Percentiles rank a stretch among this genome's conserved stretches.
Conservation (phyloP, 2,113 vertebrate species). For the Syrrhaptes paradoxus region DNA sequence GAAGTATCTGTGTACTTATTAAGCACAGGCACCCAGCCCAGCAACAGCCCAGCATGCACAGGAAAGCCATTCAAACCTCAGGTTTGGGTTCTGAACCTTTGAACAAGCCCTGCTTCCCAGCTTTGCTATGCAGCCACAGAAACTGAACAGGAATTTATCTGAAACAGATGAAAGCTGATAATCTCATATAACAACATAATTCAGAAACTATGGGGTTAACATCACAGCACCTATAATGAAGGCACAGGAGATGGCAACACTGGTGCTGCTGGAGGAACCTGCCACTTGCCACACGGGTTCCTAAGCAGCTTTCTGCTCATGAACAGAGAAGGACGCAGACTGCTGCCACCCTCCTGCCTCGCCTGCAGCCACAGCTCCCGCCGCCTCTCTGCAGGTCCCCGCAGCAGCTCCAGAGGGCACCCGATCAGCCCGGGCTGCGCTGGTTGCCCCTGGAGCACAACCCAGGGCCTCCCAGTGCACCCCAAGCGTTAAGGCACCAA, state of each 20-base stretch:
- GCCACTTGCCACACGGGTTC: neutral
- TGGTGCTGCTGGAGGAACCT: slow-evolving; percentile 9
- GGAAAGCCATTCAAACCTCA: neutral
- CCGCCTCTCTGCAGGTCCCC: neutral
- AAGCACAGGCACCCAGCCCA: neutral
- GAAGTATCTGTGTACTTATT: neutral
- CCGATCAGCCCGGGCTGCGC: neutral
- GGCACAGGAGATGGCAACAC: neutral
- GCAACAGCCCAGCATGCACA: neutral
- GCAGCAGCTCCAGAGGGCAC: neutral
- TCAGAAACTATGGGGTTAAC: neutral
- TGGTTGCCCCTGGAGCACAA: neutral
- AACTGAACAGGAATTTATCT: neutral
- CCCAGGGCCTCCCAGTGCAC: rapidly evolving
- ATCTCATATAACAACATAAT: neutral
- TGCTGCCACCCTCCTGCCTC: neutral
- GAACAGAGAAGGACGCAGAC: rapidly evolving
- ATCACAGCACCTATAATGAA: neutral
- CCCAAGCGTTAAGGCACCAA: neutral
- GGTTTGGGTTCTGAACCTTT: neutral
- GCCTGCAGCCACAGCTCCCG: neutral
- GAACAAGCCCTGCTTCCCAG: neutral
- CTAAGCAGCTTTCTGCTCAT: neutral
- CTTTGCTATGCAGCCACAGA: neutral
- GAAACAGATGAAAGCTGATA: neutral